Percentiles rank a stretch among this genome's conserved stretches.
Conservation (phyloP, 92 coral and sea anemone species). For the Umimayanthus kanabou region DNA sequence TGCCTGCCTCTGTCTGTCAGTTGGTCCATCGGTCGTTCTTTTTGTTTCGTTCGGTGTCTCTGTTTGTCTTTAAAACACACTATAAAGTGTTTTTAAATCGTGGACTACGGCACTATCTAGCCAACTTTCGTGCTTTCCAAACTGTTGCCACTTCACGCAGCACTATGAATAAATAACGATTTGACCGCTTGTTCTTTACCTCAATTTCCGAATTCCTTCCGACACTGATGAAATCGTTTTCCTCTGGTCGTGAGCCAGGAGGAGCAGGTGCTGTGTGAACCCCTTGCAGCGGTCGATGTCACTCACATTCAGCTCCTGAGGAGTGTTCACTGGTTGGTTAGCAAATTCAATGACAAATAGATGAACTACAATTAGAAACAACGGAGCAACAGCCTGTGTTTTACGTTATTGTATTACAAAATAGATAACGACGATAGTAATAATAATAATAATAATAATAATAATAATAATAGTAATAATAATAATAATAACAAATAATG, state of each 20-base stretch:
- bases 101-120: too few species aligned
- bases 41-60: too few species aligned
- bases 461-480: too few species aligned
- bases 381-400: too few species aligned
- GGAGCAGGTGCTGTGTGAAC: slow-evolving; percentile 70
- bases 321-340: neutral
- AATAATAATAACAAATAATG: too few species aligned
- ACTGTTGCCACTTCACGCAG: neutral
- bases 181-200: slow-evolving; percentile 19
- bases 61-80: too few species aligned
- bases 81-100: too few species aligned
- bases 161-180: neutral
- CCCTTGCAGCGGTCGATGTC: slow-evolving; percentile 95
- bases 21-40: too few species aligned
- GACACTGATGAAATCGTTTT: slow-evolving; percentile 49
- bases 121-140: neutral
- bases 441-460: too few species aligned
- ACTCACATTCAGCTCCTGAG: slow-evolving; percentile 83
- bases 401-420: neutral
- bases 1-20: too few species aligned
- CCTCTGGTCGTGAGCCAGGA: slow-evolving; percentile 67
- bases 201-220: slow-evolving; percentile 36
- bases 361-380: neutral
- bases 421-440: too few species aligned
- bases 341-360: neutral